phyloP scores from a whole-genome alignment of 2,888 invertebrate genomes.

The Myopa testacea region DNA sequence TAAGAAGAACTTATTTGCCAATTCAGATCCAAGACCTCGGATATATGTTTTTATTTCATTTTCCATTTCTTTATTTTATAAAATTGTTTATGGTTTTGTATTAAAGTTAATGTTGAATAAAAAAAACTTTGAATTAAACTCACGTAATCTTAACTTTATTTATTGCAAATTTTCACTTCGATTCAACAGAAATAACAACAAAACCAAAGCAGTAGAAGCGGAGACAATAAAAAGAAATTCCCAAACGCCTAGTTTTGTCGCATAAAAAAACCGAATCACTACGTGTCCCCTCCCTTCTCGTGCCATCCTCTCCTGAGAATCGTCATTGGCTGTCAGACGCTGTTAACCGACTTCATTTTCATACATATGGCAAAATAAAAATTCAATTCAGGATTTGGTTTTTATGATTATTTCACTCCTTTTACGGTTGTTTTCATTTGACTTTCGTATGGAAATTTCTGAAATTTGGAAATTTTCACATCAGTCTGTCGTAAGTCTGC shows the following conservation, averaged over 20 bases:
- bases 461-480: background rate
- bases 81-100: background rate
- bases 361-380: slow-evolving; percentile 58
- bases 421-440: slow-evolving; percentile 53
- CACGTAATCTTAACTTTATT: slow-evolving; percentile 31
- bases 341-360: slow-evolving; percentile 57
- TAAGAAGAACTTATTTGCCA: too few relatives aligned
- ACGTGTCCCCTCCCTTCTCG: background rate
- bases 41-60: too few relatives aligned
- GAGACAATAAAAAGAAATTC: slow-evolving; percentile 44
- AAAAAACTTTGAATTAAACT: background rate
- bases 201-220: slow-evolving; percentile 37
- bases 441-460: slow-evolving; percentile 42
- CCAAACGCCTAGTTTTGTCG: slow-evolving; percentile 35
- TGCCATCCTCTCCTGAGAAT: background rate
- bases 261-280: slow-evolving; percentile 11
- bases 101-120: background rate
- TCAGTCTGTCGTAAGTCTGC: background rate
- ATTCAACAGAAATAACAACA: slow-evolving; percentile 39
- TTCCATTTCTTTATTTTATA: background rate
- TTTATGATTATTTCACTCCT: slow-evolving; percentile 67
- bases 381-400: slow-evolving; percentile 66
- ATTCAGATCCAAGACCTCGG: too few relatives aligned
- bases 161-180: slow-evolving; percentile 42
- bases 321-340: slow-evolving; percentile 43